phyloP scores from a whole-genome alignment of 2,888 invertebrate species.

The Aethes cnicana region DNA sequence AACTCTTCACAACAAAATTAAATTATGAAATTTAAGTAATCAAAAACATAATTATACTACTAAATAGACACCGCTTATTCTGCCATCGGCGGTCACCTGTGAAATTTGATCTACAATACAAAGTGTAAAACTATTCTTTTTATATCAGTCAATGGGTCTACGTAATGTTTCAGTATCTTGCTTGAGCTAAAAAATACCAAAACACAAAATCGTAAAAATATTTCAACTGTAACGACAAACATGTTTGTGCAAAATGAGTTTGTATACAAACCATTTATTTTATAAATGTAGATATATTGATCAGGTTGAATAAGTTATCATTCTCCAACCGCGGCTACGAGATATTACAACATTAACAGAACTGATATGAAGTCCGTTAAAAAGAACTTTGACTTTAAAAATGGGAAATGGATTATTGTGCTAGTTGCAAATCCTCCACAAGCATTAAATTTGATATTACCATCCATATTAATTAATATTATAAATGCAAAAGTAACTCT shows the following conservation, averaged over 20 bases:
- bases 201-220: neutral
- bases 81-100: neutral
- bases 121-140: slow-evolving; percentile 6
- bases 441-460: too few species aligned
- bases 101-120: slow-evolving; percentile 26
- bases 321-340: neutral
- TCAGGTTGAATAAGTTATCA: neutral
- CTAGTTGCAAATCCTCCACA: neutral
- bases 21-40: slow-evolving; percentile 65
- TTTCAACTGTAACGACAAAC: too few species aligned
- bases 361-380: too few species aligned
- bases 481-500: too few species aligned
- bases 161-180: neutral
- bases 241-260: too few species aligned
- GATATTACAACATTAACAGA: slow-evolving; percentile 4
- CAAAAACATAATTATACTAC: slow-evolving; percentile 49
- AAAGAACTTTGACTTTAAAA: slow-evolving; percentile 15
- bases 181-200: neutral
- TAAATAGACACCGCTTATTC: slow-evolving; percentile 40
- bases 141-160: neutral
- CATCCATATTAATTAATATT: too few species aligned
- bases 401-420: slow-evolving; percentile 11
- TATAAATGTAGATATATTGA: too few species aligned
- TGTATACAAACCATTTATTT: too few species aligned
- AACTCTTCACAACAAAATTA: slow-evolving; percentile 71